A percentile compares a stretch with the other conserved stretches of the same genome.
These are phyloP conservation scores for Damaliscus lunatus DNA, from an alignment of 2,113 vertebrate genomes.

Conservation along the genomic window DNA sequence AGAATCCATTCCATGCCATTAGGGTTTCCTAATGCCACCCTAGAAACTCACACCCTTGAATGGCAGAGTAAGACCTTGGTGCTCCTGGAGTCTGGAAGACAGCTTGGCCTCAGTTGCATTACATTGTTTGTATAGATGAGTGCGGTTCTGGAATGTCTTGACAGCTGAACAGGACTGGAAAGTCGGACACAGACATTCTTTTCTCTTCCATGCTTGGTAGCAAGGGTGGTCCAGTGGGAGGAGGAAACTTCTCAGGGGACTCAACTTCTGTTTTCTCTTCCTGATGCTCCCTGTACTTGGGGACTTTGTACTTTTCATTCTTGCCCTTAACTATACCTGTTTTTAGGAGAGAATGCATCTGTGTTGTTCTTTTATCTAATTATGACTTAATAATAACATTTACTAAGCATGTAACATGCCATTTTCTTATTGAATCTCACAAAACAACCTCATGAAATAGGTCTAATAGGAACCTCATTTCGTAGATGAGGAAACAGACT, in stretches of 20 bases:
- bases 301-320: not conserved
- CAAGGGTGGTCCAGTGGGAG: not conserved
- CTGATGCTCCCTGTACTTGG: not conserved
- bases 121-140: not conserved
- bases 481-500: not conserved
- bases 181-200: fast-evolving
- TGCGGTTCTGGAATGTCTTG: not conserved
- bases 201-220: not conserved
- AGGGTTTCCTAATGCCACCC: not conserved
- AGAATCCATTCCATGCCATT: fast-evolving
- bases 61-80: not conserved
- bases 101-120: not conserved
- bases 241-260: not conserved
- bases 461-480: not conserved
- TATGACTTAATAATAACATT: not conserved
- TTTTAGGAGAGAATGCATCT: not conserved
- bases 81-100: not conserved
- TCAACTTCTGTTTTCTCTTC: not conserved
- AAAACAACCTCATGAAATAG: not conserved
- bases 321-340: not conserved
- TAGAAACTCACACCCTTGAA: not conserved
- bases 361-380: not conserved
- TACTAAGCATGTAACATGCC: not conserved
- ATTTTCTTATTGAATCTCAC: not conserved
- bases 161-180: not conserved